A percentile compares a stretch with the other conserved stretches of the same genome.
These are phyloP conservation scores for Cryptops parisi DNA, from an alignment of 2,888 invertebrate species.

Conservation along the genomic window DNA sequence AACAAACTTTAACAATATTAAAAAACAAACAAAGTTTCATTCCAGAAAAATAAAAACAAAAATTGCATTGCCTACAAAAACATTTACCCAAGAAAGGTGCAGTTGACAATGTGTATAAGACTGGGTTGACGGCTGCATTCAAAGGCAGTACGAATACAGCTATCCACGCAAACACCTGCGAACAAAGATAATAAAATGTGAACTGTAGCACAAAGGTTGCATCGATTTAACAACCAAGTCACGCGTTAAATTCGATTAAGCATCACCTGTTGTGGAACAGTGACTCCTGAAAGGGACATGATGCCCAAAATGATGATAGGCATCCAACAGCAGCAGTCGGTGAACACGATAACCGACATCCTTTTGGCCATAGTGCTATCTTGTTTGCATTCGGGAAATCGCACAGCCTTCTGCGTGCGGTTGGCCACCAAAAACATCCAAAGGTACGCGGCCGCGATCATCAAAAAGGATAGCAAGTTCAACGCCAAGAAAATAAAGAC, in stretches of 20 bases:
- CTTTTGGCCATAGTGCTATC: slow-evolving; percentile 34
- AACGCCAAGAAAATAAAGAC: slow-evolving; percentile 38
- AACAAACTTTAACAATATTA: no score
- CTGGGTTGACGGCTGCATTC: slow-evolving; percentile 39
- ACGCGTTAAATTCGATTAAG: no score
- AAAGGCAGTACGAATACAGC: slow-evolving; percentile 39
- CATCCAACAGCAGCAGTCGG: slow-evolving; percentile 40
- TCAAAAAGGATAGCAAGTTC: slow-evolving; percentile 35
- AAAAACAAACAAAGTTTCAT: no score
- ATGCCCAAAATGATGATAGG: slow-evolving; percentile 38
- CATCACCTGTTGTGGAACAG: slow-evolving; percentile 36
- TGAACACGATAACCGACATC: slow-evolving; percentile 39
- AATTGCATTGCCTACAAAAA: no score
- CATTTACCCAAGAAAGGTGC: slow-evolving; percentile 25
- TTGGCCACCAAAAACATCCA: slow-evolving; percentile 39
- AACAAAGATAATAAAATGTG: no score
- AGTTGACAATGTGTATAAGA: slow-evolving; percentile 37
- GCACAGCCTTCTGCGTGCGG: slow-evolving; percentile 33
- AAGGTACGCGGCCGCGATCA: slow-evolving; percentile 36
- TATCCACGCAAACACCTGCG: slow-evolving; percentile 36
- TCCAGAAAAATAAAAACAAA: neutral
- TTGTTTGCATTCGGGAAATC: slow-evolving; percentile 26
- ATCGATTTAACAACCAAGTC: no score
- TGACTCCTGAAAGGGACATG: slow-evolving; percentile 34
- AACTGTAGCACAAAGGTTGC: no score